Evolutionary conservation across 2,797 vertebrate genomes (phyloP), one percentile per base, ranked within the genome.

Genomic region (Melanotaenia trifasciata): DNA sequence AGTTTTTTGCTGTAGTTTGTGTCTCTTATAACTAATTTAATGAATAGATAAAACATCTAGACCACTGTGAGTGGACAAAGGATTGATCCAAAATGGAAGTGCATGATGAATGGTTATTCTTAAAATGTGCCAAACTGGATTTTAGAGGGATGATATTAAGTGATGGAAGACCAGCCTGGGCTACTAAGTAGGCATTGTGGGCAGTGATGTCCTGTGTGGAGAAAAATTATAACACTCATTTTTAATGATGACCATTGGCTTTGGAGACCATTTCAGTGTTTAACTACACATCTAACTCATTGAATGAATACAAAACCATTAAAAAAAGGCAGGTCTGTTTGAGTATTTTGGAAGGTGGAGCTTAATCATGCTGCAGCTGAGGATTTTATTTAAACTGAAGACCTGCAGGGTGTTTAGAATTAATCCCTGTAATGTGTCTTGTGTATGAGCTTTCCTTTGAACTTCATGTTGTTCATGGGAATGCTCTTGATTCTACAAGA

Each of bases 321-420:
- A 1, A n/a, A 30, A 50, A 50, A 56, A 56, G 8, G 26, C 50
- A 51, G 56, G 70, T 76, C 56, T 65, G 60, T 14, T 13, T 68
- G 62, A 43, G 18, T 22, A 61, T 51, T 26, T 43, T 18, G 53
- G 40, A n/a, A 13, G 32, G 22, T 40, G 38, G 38, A 14, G 18
- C n/a, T 47, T n/a, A 20, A 47, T 47, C 20, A n/a, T 47, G 16
- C 43, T 45, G 45, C 20, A 47, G 45, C 45, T 47, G 45, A 47
- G 45, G 20, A n/a, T 47, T 47, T 6, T 45, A 20, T 45, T 6
- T 45, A 45, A 43, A 45, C 16, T 45, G 16, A 45, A 45, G 5
- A 45, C 43, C 16, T 45, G 43, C 16, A 45, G 16, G 38, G 38
- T 51, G 53, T 61, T 35, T 8, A 60, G 5, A 66, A 81, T 35